Evolutionary conservation across 2,888 invertebrate species (phyloP), one percentile per base, ranked within the genome.

Genomic region (Heliconius aoede): DNA sequence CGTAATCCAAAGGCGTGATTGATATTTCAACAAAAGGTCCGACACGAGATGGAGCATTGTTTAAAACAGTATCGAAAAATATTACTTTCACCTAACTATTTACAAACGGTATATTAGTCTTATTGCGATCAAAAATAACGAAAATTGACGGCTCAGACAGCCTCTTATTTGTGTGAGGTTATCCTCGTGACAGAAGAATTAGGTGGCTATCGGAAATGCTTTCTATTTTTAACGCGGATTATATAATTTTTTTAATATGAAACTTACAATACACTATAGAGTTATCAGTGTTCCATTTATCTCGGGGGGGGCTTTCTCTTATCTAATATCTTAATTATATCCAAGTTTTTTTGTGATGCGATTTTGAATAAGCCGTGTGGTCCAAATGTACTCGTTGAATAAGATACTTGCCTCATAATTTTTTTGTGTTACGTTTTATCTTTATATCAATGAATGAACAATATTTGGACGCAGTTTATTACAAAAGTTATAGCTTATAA

Each of bases 21-120:
- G 69, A 69, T 55, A 69, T 55, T 51, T 69, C 86, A 90, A 90
- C 93, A 93, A 92, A 91, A 89, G 86, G 86, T 84, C 86, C 88
- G 85, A 86, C 86, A 84, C 83, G 84, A 84, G 86, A 85, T 80
- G 86, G 78, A 82, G 86, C 82, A 84, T 90, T 88, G 86, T 86
- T 87, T 89, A 89, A 88, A 90, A 89, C 87, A 87, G 85, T 89
- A 89, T 90, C 89, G 88, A 90, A 90, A 90, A 30, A 89, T 88
- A 11, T 88, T 85, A 91, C 93, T 93, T 93, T 93, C 93, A 90
- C 93, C 86, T 82, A 82, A 84, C 83, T 87, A 87, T 89, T 90
- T 88, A 86, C 86, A n/a, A n/a, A n/a, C 85, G 86, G 86, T 85
- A 80, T 83, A 83, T 85, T 85, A 83, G 85, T 86, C 85, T 88